Conservation (phyloP, 2,888 invertebrate genomes). For the Drosophila eohydei region DNA sequence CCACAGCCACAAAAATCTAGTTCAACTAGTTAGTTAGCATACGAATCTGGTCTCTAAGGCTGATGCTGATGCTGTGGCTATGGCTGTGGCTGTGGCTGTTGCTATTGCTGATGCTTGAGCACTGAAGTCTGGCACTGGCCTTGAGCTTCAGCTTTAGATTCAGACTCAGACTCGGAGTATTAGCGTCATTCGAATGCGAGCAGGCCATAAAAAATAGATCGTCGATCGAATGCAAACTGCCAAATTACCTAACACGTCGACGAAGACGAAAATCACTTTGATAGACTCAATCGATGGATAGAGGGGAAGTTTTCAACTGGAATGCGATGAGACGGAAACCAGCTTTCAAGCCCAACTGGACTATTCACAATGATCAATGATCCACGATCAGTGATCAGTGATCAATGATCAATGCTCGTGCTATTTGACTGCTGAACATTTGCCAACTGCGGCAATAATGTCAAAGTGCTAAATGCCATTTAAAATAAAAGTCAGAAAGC, state of each 20-base stretch:
- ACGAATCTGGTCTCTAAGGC: slow-evolving; percentile 47
- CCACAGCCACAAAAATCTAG: slow-evolving; percentile 59
- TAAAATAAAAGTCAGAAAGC: slow-evolving; percentile 24
- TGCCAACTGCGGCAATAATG: slow-evolving; percentile 61
- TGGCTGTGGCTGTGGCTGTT: slow-evolving; percentile 24
- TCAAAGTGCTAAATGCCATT: slow-evolving; percentile 75
- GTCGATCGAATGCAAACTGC: slow-evolving; percentile 42
- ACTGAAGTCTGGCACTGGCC: slow-evolving; percentile 54
- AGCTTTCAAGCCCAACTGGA: slow-evolving; percentile 4
- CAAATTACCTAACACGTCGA: slow-evolving; percentile 36
- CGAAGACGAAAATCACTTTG: slow-evolving; percentile 20
- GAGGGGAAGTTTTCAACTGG: slow-evolving; percentile 11
- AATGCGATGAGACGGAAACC: slow-evolving; percentile 14
- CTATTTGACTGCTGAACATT: slow-evolving; percentile 6
- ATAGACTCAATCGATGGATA: slow-evolving; percentile 28
- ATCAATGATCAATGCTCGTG: slow-evolving; percentile 27
- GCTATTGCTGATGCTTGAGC: slow-evolving; percentile 6
- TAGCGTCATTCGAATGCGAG: slow-evolving; percentile 24
- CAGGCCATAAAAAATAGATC: slow-evolving; percentile 61
- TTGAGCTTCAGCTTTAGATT: slow-evolving; percentile 52
- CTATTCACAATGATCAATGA: slow-evolving; percentile 8
- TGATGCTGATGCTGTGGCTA: slow-evolving; percentile 24
- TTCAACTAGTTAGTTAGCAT: slow-evolving; percentile 76
- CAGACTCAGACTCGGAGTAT: slow-evolving; percentile 3
- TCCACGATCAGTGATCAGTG: slow-evolving; percentile 3